Percentiles rank a stretch among this genome's conserved stretches.
These are phyloP conservation scores for Lophotis ruficrista DNA, from an alignment of 2,113 vertebrate genomes.

Conservation along the genomic window DNA sequence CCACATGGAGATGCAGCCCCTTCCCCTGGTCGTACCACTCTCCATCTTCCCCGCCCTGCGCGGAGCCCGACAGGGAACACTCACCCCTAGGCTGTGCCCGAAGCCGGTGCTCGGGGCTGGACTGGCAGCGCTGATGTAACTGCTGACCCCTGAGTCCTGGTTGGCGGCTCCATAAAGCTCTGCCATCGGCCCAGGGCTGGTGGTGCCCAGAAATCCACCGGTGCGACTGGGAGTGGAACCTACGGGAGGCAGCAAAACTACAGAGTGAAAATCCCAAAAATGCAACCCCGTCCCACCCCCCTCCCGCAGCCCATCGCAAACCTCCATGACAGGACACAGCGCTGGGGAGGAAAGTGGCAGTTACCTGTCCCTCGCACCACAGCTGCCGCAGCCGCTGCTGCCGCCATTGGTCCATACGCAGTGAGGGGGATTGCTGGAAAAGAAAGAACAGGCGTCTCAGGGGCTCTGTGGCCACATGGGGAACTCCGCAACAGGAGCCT, in stretches of 20 bases:
- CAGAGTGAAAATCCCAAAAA: constrained; percentile 57
- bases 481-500: background rate
- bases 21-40: background rate
- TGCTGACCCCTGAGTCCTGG: constrained; percentile 97
- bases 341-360: background rate
- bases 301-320: background rate
- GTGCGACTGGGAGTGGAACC: constrained; percentile 94
- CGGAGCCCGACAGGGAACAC: constrained; percentile 19
- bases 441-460: constrained; percentile 27
- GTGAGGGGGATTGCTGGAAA: constrained; percentile 94
- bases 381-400: constrained; percentile 89
- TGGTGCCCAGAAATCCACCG: constrained; percentile 96
- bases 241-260: constrained; percentile 76
- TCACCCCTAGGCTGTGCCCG: constrained; percentile 96
- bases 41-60: background rate
- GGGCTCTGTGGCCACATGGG: background rate
- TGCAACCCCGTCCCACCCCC: background rate
- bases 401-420: constrained; percentile 96
- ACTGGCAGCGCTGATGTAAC: constrained; percentile 98
- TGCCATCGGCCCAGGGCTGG: constrained; percentile 97
- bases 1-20: fast-evolving
- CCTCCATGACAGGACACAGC: background rate
- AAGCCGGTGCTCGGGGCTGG: constrained; percentile 96
- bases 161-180: constrained; percentile 94
- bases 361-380: constrained; percentile 92